phyloP scores from a whole-genome alignment of 1,140 invertebrate species.

The Pseudoatta argentina region DNA sequence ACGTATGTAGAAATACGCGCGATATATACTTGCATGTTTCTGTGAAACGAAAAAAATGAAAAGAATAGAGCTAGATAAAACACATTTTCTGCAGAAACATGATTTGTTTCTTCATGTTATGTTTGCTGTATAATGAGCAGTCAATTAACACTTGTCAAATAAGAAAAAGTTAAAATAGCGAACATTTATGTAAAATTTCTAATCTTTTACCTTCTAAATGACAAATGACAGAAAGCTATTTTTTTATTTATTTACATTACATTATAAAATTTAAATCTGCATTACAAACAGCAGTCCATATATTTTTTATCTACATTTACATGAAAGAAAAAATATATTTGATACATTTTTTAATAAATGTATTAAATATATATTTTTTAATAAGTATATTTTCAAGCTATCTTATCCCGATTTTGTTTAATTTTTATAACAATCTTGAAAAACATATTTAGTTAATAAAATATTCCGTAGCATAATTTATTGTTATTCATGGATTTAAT shows the following conservation, averaged over 20 bases:
- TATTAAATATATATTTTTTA: no score
- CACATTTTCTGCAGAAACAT: not conserved
- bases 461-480: not conserved
- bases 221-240: not conserved
- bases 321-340: no score
- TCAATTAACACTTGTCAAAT: slow-evolving; percentile 9
- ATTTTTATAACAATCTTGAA: not conserved
- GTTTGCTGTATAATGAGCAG: not conserved
- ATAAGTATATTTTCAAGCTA: not conserved
- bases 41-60: not conserved
- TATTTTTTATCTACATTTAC: no score
- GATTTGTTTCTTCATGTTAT: slow-evolving; percentile 1
- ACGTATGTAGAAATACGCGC: not conserved
- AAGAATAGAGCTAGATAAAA: not conserved
- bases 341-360: no score
- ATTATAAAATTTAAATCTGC: no score
- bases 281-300: no score
- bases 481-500: not conserved
- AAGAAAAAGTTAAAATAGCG: not conserved
- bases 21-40: not conserved
- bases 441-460: not conserved
- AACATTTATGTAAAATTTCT: not conserved
- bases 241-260: not conserved
- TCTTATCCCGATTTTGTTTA: not conserved
- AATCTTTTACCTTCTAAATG: not conserved